Base-by-base conservation (phyloP, 2,113 vertebrate species). In the Silurus asotus region DNA sequence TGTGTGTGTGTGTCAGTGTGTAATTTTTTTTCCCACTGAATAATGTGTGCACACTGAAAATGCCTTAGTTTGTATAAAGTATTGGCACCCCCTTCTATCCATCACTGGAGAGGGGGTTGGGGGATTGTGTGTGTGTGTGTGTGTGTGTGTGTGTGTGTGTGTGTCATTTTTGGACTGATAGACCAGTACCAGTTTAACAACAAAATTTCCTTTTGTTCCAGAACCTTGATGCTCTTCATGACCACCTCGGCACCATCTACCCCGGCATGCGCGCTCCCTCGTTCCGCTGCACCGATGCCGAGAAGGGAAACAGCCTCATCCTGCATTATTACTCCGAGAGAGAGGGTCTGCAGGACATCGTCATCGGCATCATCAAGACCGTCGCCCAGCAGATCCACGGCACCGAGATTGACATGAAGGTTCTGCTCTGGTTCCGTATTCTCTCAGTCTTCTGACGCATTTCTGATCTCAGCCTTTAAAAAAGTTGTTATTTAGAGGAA, bases 321-420 rank as follows among this genome's bases (percentile, higher is more conserved):
- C 95, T 99, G 67, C 98, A 99, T 93, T 99, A 99, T 92, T 99
- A 99, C 91, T 99, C 98, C 0, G 98, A 99, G 93, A 95, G 98
- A 92, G 97, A 99, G 93, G 98, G 98, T 23, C 96, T 99, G 61
- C 97, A 99, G 91, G 98, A 99, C 91, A 99, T 99, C 82, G 98
- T 99, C 87, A 99, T 99, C 70, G 98, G 98, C 82, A 99, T 99
- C 91, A 98, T 99, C 92, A 99, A 99, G 94, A 99, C 98, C 0
- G 98, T 99, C 45, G 98, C 98, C 75, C 98, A 99, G 2, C 98
- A 99, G 91, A 99, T 99, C 91, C 98, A 99, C 0, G 97, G 98
- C 88, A 99, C 98, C 11, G 97, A 99, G 93, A 99, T 99, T 81
- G 97, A 98, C 91, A 99, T 99, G 98, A 99, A 99, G 98, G 98